These are phyloP conservation scores for Macropus fuliginosus DNA, from an alignment of 2,797 vertebrate genomes.

Conservation along the genomic window DNA sequence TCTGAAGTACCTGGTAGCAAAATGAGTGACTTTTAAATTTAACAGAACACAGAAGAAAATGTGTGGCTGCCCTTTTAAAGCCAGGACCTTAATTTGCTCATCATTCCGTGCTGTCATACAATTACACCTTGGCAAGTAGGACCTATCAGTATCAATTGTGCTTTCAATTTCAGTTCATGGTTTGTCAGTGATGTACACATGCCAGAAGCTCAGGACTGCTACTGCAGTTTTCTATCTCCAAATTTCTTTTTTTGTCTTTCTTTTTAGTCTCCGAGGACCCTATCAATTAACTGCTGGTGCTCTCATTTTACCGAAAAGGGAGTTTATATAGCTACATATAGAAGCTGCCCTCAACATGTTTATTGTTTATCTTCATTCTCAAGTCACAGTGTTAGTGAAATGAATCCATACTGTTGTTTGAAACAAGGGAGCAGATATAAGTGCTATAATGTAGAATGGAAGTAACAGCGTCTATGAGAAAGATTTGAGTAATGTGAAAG, in stretches of 20 bases:
- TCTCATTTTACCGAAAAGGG: not conserved
- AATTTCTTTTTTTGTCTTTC: not conserved
- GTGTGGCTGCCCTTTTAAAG: not conserved
- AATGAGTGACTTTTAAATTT: not conserved
- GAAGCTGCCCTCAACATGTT: conserved; percentile 16
- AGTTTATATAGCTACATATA: conserved; percentile 21
- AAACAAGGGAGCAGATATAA: not conserved
- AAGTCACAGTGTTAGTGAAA: conserved; percentile 7
- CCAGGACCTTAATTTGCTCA: conserved; percentile 57
- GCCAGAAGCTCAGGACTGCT: not conserved
- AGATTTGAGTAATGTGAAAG: not conserved
- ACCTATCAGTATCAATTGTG: conserved; percentile 64
- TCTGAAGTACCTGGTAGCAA: not conserved
- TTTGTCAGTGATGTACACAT: conserved; percentile 30
- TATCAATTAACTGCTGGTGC: conserved; percentile 12
- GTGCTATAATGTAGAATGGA: not conserved
- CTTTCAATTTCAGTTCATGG: conserved; percentile 33
- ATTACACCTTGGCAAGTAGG: not conserved
- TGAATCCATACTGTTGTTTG: conserved; percentile 15
- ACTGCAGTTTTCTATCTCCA: not conserved
- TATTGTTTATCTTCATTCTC: conserved; percentile 29
- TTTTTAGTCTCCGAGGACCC: not conserved
- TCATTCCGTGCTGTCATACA: conserved; percentile 20
- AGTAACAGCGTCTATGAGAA: conserved; percentile 3
- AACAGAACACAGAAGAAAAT: not conserved